Evolutionary conservation across 2,113 vertebrate species (phyloP), one percentile per base, ranked within the genome.

Genomic region (Ochotona curzoniae): DNA sequence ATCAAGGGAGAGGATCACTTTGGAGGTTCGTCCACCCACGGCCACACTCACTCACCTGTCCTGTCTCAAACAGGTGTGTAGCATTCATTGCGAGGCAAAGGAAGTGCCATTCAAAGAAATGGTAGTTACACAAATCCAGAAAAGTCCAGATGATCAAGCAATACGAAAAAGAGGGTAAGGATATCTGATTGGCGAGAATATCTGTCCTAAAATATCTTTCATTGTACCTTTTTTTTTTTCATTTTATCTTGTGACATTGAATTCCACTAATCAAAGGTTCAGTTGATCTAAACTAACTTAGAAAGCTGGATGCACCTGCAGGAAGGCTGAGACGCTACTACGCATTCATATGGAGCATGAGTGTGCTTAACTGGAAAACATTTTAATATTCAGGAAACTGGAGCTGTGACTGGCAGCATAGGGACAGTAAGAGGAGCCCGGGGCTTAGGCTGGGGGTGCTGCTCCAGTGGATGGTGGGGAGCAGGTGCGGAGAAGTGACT

Each of bases 161-260:
- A 75, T 26, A 30, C 64, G 60, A 51, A 35, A 38, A 64, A 28
- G 69, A 49, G 26, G 2, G 60, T 44, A 0, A 60, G 81, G 57
- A 71, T 21, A 26, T 44, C 38, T 44, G 38, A 44, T 44, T 74
- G 32, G 30, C 86, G 26, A 81, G 30, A 61, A 8, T 30, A 30
- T 8, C 8, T 61, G 9, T 10, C 23, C 21, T 64, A 64, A 91
- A 84, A 81, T 35, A 80, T 14, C 51, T 66, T 79, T 35, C 28
- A 80, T 20, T 21, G 4, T 8, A 21, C 12, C 20, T 78, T 12
- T 51, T 28, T 63, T 64, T 81, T 76, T 93, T 57, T 57, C 20
- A 82, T 90, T 89, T 89, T 30, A 91, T 51, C 54, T 93, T 87
- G 13, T 60, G 51, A 67, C 18, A 60, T 20, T 63, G 47, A 90